Evolutionary conservation across 2,888 invertebrate species (phyloP), one percentile per base, ranked within the genome.

Genomic region (Eurytoma adleriae): DNA sequence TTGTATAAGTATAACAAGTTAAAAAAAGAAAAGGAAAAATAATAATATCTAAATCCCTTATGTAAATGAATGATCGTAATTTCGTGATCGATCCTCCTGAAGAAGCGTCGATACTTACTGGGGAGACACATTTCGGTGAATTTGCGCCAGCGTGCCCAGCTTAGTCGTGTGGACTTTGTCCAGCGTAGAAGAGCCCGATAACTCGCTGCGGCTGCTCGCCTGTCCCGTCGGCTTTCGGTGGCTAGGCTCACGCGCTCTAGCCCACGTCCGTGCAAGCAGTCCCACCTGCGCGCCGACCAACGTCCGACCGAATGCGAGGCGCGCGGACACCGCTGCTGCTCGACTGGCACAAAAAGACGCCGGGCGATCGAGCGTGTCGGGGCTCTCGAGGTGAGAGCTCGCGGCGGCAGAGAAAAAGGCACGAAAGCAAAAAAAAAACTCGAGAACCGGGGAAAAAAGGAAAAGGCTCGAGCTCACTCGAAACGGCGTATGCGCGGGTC

Each of bases 141-240:
- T 87, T 85, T 87, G 87, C 90, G 90, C 90, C 90, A 90, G 90
- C 88, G 90, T 90, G 89, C 88, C 87, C 86, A 87, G 83, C 83
- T 87, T 86, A 82, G 84, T 82, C 61, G 62, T 54, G 72, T 62
- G 40, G 67, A 54, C n/a, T 48, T 76, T 56, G 80, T 82, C 82
- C 82, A 79, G 82, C 61, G 73, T 82, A 77, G 66, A 40, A 13
- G 52, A 40, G 40, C 40, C 10, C 40, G 40, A 40, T 40, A 40
- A 40, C 40, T 40, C 10, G 40, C 10, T 40, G 40, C 40, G 1
- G 40, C 40, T 10, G 40, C 40, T 40, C 40, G 7, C 10, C 10
- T 40, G 0, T 40, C 10, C 10, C 40, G 40, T 40, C 40, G 40
- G 40, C 10, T 40, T 40, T 7, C 40, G 1, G 40, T 10, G 40